Percentiles rank a stretch among this genome's conserved stretches.
Conservation (phyloP, 2,797 vertebrate species). For the Siniperca obscura region DNA sequence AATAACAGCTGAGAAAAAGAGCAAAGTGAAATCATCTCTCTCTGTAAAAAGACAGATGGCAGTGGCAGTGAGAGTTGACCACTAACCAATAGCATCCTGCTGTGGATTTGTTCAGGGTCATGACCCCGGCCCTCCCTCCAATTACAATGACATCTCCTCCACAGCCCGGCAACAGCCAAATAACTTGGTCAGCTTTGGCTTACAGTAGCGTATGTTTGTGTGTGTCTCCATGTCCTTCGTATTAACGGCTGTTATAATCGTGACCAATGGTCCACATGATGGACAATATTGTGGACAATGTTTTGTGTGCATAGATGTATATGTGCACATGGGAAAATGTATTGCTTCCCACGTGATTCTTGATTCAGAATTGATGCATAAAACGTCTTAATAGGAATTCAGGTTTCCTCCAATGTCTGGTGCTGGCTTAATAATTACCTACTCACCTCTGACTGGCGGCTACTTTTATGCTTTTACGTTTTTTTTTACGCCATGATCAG, state of each 20-base stretch:
- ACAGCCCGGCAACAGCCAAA: conserved; percentile 65
- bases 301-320: not conserved
- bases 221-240: conserved; percentile 40
- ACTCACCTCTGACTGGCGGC: not conserved
- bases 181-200: conserved; percentile 66
- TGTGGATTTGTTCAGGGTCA: conserved; percentile 70
- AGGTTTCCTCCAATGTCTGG: not conserved
- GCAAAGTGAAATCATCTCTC: conserved; percentile 55
- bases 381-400: not conserved
- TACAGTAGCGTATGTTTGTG: conserved; percentile 48
- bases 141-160: conserved; percentile 73
- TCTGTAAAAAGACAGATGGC: conserved; percentile 69
- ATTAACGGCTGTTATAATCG: conserved; percentile 17
- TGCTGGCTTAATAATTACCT: not conserved
- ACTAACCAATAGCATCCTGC: conserved; percentile 76
- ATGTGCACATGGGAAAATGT: not conserved
- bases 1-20: conserved; percentile 57
- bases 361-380: not conserved
- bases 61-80: conserved; percentile 69
- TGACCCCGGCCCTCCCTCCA: conserved; percentile 71
- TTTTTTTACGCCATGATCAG: not conserved
- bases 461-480: no score
- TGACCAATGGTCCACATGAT: conserved; percentile 16
- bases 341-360: not conserved
- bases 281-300: conserved; percentile 9